Percentiles rank a stretch among this genome's conserved stretches.
phyloP scores from a whole-genome alignment of 2,113 vertebrate species.

The Myotis lucifugus region DNA sequence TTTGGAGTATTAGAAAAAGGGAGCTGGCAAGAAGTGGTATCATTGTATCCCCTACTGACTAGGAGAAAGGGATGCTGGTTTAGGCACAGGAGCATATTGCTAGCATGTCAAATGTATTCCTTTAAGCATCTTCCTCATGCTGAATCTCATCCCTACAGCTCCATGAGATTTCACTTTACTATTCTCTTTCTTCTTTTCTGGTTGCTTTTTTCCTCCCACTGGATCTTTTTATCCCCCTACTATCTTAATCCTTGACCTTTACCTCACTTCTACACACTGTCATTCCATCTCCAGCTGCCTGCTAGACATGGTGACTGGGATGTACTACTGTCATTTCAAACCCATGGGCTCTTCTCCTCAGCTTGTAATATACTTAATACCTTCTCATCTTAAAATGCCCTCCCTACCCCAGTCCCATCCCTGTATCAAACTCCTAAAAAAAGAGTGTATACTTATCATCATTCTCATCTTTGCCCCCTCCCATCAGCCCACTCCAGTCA shows the following conservation, averaged over 20 bases:
- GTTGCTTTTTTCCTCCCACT: neutral
- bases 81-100: neutral
- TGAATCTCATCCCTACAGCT: conserved; percentile 17
- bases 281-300: neutral
- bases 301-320: neutral
- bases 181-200: conserved; percentile 10
- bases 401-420: neutral
- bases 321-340: neutral
- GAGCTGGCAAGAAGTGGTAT: neutral
- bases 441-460: neutral
- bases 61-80: neutral
- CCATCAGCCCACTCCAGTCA: neutral
- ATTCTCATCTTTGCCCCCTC: neutral
- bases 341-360: neutral
- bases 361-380: conserved; percentile 7
- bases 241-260: neutral
- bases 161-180: neutral
- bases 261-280: conserved; percentile 21
- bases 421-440: conserved; percentile 4
- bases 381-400: neutral
- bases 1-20: conserved; percentile 18
- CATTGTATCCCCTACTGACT: neutral
- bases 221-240: neutral
- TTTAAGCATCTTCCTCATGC: conserved; percentile 28
- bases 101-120: neutral